These are phyloP conservation scores for Leptinotarsa juncta DNA, from an alignment of 2,888 invertebrate species.

Conservation along the genomic window DNA sequence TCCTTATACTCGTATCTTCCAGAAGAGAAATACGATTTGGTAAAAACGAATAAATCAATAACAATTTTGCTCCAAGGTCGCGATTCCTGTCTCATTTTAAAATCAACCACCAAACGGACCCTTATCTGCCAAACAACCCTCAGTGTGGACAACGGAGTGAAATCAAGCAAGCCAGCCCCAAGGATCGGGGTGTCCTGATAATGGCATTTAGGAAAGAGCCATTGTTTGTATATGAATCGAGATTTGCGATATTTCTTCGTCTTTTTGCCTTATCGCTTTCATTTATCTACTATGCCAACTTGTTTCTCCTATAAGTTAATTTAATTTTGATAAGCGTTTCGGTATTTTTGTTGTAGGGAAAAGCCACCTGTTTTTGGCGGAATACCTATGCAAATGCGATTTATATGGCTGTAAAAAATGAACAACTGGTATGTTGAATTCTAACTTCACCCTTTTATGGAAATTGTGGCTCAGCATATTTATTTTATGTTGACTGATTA, in stretches of 20 bases:
- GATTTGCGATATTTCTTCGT: slow-evolving; percentile 30
- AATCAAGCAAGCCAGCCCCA: slow-evolving; percentile 27
- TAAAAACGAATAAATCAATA: not conserved
- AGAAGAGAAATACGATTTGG: not conserved
- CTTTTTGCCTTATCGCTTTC: slow-evolving; percentile 32
- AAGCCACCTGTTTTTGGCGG: slow-evolving; percentile 17
- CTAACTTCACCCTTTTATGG: not conserved
- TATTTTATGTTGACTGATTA: not conserved
- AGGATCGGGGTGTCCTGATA: slow-evolving; percentile 31
- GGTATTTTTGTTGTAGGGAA: slow-evolving; percentile 10
- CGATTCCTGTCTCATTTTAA: slow-evolving; percentile 21
- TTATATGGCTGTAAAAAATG: slow-evolving; percentile 11
- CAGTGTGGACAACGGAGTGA: slow-evolving; percentile 29
- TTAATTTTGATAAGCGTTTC: slow-evolving; percentile 19
- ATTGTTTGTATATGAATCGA: slow-evolving; percentile 33
- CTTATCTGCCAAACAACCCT: slow-evolving; percentile 31
- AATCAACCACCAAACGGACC: slow-evolving; percentile 29
- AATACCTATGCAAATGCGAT: slow-evolving; percentile 16
- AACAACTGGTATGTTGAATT: slow-evolving; percentile 3
- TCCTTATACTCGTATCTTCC: too few species aligned
- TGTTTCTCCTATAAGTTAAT: slow-evolving; percentile 36
- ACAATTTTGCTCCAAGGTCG: slow-evolving; percentile 21
- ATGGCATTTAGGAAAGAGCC: slow-evolving; percentile 35
- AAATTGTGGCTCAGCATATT: not conserved
- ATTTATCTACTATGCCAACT: slow-evolving; percentile 32